Conservation (phyloP, 1,140 invertebrate genomes). For the Chironomus tepperi region DNA sequence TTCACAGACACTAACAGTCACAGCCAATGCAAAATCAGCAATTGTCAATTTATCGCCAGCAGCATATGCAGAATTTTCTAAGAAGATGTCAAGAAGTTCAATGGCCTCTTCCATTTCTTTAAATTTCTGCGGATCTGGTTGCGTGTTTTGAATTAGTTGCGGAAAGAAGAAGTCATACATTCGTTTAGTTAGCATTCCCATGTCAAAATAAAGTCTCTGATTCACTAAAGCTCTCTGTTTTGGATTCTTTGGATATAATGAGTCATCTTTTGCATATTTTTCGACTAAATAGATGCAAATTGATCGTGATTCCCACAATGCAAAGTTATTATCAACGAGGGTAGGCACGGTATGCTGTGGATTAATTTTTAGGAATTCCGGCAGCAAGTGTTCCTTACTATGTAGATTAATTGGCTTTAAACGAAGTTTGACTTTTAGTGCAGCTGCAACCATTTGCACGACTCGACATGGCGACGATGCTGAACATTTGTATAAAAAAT, state of each 20-base stretch:
- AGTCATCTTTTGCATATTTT: conserved; percentile 47
- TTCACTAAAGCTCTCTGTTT: conserved; percentile 46
- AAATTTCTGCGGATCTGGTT: background rate
- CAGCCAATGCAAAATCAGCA: conserved; percentile 45
- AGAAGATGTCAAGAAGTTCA: conserved; percentile 39
- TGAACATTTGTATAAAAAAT: conserved; percentile 27
- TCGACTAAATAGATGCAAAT: conserved; percentile 49
- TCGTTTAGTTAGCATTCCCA: conserved; percentile 42
- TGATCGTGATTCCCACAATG: conserved; percentile 52
- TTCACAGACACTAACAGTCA: conserved; percentile 33
- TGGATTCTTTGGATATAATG: conserved; percentile 50
- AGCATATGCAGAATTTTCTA: conserved; percentile 41
- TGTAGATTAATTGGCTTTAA: conserved; percentile 51
- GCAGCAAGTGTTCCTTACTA: conserved; percentile 57
- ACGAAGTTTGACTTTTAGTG: conserved; percentile 55
- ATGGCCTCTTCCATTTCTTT: background rate
- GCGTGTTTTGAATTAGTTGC: background rate
- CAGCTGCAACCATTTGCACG: conserved; percentile 51
- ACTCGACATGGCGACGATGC: conserved; percentile 49
- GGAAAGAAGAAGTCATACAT: background rate
- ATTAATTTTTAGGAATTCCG: conserved; percentile 69
- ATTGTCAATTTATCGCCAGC: conserved; percentile 46
- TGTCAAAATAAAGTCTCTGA: conserved; percentile 51
- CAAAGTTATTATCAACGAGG: conserved; percentile 54
- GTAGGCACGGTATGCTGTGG: conserved; percentile 61